Evolutionary conservation across 2,888 invertebrate genomes (phyloP).

Genomic region (Dryococelus australis): DNA sequence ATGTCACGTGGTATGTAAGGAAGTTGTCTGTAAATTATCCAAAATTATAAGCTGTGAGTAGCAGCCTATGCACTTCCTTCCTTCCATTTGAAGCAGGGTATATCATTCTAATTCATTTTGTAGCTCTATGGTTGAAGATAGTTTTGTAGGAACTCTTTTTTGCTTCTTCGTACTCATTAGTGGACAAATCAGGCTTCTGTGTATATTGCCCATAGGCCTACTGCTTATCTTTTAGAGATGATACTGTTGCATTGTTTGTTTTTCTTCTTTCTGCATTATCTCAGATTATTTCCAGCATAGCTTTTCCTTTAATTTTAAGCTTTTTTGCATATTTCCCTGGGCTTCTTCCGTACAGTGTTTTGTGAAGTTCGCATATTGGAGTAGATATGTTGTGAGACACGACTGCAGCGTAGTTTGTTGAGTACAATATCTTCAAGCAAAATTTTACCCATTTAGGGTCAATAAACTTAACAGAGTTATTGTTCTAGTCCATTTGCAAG

Average conservation of each 20-base stretch:
- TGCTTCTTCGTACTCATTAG: background rate
- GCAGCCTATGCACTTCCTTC: background rate
- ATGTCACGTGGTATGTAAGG: no score
- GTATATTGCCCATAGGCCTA: background rate
- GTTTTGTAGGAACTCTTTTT: background rate
- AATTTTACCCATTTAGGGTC: constrained; percentile 42
- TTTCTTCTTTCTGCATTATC: no score
- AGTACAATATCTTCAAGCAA: constrained; percentile 34
- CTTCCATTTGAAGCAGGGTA: background rate
- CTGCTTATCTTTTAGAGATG: background rate
- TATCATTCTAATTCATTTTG: background rate
- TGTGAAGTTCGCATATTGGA: constrained; percentile 17
- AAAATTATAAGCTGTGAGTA: background rate
- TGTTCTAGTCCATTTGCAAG: no score
- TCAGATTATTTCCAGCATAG: background rate
- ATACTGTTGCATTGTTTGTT: background rate
- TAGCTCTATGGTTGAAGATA: background rate
- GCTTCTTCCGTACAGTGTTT: background rate
- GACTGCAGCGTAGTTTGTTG: constrained; percentile 32
- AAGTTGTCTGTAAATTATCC: no score
- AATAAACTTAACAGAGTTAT: no score
- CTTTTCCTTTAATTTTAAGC: background rate
- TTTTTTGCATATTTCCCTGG: background rate
- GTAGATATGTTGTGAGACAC: constrained; percentile 29
- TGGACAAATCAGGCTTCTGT: background rate